These are phyloP conservation scores for Daubentonia madagascariensis DNA, from an alignment of 2,113 vertebrate species.

Conservation along the genomic window DNA sequence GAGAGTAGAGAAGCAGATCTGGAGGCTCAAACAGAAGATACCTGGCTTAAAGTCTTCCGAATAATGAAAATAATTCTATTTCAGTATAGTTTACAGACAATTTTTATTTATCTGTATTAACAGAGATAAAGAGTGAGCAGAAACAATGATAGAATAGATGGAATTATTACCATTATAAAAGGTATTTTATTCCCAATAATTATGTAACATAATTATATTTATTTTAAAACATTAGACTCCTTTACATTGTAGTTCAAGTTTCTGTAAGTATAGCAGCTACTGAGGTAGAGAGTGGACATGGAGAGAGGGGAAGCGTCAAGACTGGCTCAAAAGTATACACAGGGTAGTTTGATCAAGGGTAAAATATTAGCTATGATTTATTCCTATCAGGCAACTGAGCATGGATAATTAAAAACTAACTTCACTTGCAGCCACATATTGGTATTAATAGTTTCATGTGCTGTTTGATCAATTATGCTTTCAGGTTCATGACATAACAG, in stretches of 20 bases:
- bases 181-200: background rate
- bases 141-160: background rate
- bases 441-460: conserved; percentile 23
- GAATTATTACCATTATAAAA: background rate
- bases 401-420: conserved; percentile 40
- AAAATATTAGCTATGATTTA: conserved; percentile 7
- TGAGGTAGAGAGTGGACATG: background rate
- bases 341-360: background rate
- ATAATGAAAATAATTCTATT: background rate
- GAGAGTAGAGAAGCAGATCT: background rate
- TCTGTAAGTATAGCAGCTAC: background rate
- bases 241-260: background rate
- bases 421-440: background rate
- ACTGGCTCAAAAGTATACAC: background rate
- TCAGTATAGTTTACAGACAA: background rate
- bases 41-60: background rate
- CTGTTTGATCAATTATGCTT: background rate
- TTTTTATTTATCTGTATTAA: background rate
- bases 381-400: background rate
- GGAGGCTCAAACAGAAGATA: background rate
- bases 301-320: background rate
- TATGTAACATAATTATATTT: background rate
- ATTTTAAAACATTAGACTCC: background rate
- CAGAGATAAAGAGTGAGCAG: background rate
- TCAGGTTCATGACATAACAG: background rate